phyloP scores from a whole-genome alignment of 2,797 vertebrate genomes.

The Sebastes alutus region DNA sequence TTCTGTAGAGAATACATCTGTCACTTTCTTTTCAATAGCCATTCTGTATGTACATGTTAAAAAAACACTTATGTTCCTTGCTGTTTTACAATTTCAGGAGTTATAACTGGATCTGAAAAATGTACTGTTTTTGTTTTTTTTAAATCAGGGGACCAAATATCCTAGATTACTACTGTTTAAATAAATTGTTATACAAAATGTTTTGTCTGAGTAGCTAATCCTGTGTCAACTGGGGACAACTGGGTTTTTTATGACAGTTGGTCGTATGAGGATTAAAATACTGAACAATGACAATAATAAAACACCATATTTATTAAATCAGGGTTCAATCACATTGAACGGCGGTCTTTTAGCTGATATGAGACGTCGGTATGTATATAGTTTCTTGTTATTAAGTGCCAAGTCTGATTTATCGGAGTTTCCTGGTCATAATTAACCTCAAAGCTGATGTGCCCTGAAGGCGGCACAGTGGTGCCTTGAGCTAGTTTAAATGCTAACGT shows the following conservation, averaged over 20 bases:
- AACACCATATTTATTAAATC: not conserved
- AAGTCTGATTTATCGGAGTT: not conserved
- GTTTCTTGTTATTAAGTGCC: not conserved
- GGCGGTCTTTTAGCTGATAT: too few species aligned
- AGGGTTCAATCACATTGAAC: not conserved
- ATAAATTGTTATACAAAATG: constrained; percentile 65
- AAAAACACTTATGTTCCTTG: not conserved
- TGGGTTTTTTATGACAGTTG: not conserved
- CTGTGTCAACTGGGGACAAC: not conserved
- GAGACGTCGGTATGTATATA: not conserved
- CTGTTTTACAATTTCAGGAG: constrained; percentile 13
- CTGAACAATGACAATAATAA: not conserved
- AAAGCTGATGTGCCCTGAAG: too few species aligned
- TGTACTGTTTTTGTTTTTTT: constrained; percentile 34
- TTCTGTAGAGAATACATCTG: not conserved
- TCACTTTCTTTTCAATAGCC: constrained; percentile 7
- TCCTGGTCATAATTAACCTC: not conserved
- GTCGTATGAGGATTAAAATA: not conserved
- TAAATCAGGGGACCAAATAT: constrained; percentile 63
- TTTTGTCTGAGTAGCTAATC: not conserved
- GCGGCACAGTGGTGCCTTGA: not conserved
- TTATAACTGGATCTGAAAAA: constrained; percentile 27
- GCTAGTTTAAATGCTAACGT: not conserved
- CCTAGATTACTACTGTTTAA: constrained; percentile 56
- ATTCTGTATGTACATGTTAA: constrained; percentile 6